These are phyloP conservation scores for Periophthalmus modestus DNA, from an alignment of 2,113 vertebrate genomes.

Conservation along the genomic window DNA sequence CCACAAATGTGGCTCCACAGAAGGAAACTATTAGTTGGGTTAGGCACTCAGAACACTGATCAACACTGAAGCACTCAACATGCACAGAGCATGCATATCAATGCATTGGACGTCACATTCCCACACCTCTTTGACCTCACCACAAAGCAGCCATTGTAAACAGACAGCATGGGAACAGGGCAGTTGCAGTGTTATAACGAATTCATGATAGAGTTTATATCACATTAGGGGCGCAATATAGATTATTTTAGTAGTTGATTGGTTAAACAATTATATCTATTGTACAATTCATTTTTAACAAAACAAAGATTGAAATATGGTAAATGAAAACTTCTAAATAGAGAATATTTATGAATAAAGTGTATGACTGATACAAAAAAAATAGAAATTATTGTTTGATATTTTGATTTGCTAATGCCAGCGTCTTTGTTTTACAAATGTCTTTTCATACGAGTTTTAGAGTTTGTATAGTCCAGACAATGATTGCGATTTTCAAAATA, in stretches of 20 bases:
- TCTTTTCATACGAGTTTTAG: neutral
- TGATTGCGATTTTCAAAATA: neutral
- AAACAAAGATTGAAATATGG: too few species aligned
- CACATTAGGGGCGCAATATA: neutral
- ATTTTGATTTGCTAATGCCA: neutral
- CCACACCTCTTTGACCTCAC: constrained; percentile 12
- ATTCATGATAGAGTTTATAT: neutral
- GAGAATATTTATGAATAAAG: too few species aligned
- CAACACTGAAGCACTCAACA: constrained; percentile 41
- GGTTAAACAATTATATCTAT: too few species aligned
- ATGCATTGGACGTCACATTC: constrained; percentile 22
- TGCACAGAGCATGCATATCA: constrained; percentile 60
- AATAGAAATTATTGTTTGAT: neutral
- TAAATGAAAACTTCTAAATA: too few species aligned
- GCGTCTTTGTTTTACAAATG: neutral
- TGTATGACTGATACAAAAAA: too few species aligned
- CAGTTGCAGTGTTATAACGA: neutral
- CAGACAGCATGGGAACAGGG: constrained; percentile 9
- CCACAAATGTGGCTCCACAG: constrained; percentile 38
- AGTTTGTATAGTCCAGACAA: neutral
- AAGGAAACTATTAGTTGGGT: constrained; percentile 62
- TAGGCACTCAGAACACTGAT: constrained; percentile 30
- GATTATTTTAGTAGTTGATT: too few species aligned
- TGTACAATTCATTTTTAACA: too few species aligned
- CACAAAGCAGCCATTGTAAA: constrained; percentile 55